Conservation (phyloP, 2,797 vertebrate genomes). For the Graptemys geographica region DNA sequence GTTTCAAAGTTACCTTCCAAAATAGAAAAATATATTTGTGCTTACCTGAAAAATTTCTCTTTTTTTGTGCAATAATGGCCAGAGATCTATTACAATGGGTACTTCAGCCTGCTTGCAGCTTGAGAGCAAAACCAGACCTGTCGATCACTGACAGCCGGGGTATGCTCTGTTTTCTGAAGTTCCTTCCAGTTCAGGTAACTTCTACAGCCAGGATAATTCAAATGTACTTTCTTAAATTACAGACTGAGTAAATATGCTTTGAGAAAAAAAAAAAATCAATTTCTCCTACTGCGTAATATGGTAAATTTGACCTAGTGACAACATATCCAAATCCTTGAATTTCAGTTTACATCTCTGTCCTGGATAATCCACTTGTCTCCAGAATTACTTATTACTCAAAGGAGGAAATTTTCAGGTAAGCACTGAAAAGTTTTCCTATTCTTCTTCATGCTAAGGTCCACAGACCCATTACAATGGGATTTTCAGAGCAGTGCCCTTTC, state of each 20-base stretch:
- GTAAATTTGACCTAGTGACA: background rate
- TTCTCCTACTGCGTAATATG: background rate
- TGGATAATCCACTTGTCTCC: background rate
- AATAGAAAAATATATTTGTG: background rate
- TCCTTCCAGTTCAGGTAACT: background rate
- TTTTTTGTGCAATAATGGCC: background rate
- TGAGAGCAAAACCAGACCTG: background rate
- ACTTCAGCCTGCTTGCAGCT: background rate
- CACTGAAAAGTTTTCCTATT: background rate
- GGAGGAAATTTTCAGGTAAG: background rate
- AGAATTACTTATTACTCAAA: background rate
- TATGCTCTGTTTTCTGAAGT: background rate
- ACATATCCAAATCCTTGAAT: background rate
- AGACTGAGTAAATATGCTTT: background rate
- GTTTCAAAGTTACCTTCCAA: background rate
- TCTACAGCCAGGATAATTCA: background rate
- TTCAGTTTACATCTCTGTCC: background rate
- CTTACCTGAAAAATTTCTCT: background rate
- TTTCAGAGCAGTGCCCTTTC: background rate
- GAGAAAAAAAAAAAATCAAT: background rate
- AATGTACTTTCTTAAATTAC: rapidly evolving
- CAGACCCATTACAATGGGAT: background rate
- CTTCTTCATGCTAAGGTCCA: background rate
- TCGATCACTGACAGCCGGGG: background rate
- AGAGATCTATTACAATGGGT: background rate